Base-by-base conservation (phyloP, 1,140 invertebrate genomes). In the Bathynomus jamesi region DNA sequence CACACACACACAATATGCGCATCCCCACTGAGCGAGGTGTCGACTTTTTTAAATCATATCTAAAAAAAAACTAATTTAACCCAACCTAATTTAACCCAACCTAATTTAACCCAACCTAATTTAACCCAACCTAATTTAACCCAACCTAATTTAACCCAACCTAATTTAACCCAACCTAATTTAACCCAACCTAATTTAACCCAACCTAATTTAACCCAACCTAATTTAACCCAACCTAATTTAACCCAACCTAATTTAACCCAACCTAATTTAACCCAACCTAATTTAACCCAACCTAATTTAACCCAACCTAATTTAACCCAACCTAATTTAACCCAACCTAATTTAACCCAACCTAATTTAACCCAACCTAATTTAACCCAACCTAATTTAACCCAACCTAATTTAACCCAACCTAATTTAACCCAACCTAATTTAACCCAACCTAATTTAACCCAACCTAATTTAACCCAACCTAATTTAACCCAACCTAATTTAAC, bases 41-140 rank as follows among this genome's bases (percentile, higher is more conserved):
- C n/a, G n/a, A n/a, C n/a, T n/a, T n/a, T n/a, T n/a, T n/a, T n/a
- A n/a, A n/a, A n/a, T n/a, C n/a, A n/a, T n/a, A n/a, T n/a, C n/a
- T n/a, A n/a, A n/a, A n/a, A n/a, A n/a, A 32, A 71, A 66, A n/a
- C 69, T 28, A 30, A 72, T 8, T 11, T 10, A 53, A n/a, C 17
- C 46, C 46, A 53, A 21, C 46, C 46, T 53, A 13, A 53, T 53
- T 21, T 53, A 53, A 53, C 46, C 46, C 46, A 8, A 70, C 61
- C 21, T 69, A 71, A 70, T 28, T 17, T 4, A 31, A 32, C 13
- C 65, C 17, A 53, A 21, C 46, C 46, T 53, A 53, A 53, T 21
- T 21, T 53, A 53, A 53, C 46, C 21, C 46, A 53, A 21, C 46
- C 46, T 53, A 53, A 53, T 21, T 21, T 53, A 53, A 53, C 46